Conservation (phyloP, 1,140 invertebrate genomes). For the Drosophila bifasciata region DNA sequence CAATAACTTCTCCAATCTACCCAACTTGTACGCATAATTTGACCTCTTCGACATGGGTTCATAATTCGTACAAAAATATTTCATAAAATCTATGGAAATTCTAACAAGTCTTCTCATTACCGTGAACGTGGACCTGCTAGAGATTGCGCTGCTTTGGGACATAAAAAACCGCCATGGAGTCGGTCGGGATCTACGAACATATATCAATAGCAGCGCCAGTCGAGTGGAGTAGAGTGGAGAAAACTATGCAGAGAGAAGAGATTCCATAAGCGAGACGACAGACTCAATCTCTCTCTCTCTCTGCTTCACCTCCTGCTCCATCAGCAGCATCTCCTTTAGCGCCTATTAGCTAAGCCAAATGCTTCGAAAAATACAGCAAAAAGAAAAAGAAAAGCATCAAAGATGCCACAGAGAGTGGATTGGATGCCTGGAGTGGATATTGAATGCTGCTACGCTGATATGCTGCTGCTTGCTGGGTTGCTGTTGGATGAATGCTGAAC, state of each 20-base stretch:
- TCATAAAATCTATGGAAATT: too few relatives aligned
- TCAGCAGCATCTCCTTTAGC: constrained; percentile 34
- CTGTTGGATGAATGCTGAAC: constrained; percentile 30
- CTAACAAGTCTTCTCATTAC: too few relatives aligned
- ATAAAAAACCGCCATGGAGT: constrained; percentile 34
- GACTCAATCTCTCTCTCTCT: constrained; percentile 64
- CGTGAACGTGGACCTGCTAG: too few relatives aligned
- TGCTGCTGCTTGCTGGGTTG: background rate
- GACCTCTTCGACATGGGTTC: too few relatives aligned
- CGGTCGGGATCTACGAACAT: background rate
- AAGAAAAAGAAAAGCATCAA: background rate
- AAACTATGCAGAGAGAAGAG: constrained; percentile 55
- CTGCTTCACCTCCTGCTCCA: constrained; percentile 3
- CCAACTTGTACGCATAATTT: too few relatives aligned
- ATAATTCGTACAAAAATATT: too few relatives aligned
- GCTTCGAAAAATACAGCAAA: constrained; percentile 65
- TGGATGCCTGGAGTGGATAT: constrained; percentile 1
- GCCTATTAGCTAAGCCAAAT: constrained; percentile 81
- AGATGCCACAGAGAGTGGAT: too few relatives aligned
- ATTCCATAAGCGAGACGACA: constrained; percentile 77
- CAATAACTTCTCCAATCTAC: too few relatives aligned
- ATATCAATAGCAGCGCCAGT: constrained; percentile 46
- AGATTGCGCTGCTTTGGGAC: constrained; percentile 15
- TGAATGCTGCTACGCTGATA: background rate
- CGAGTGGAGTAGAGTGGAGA: background rate